Percentiles rank a stretch among this genome's conserved stretches.
Evolutionary conservation across 1,140 invertebrate genomes (phyloP).

Genomic region (Papilio dardanus): DNA sequence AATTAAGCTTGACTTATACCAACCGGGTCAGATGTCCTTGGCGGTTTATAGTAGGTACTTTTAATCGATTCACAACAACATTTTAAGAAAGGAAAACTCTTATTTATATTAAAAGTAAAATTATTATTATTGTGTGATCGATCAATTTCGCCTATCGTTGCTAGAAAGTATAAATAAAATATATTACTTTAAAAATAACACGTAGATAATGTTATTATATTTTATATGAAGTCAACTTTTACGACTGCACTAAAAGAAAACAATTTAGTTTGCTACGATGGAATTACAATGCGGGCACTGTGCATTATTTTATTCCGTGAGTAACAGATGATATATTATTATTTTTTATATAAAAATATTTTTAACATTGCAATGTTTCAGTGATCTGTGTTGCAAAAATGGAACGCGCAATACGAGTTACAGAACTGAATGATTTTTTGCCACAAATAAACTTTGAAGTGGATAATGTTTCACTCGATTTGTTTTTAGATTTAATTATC

Average conservation of each 20-base stretch:
- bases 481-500: conserved; percentile 43
- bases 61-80: too few species aligned
- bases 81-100: too few species aligned
- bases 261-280: conserved; percentile 4
- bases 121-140: too few species aligned
- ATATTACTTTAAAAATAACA: conserved; percentile 16
- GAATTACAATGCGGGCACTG: conserved; percentile 36
- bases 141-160: not conserved
- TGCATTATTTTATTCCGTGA: conserved; percentile 40
- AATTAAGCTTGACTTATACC: too few species aligned
- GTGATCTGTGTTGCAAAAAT: conserved; percentile 15
- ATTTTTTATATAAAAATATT: not conserved
- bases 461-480: conserved; percentile 38
- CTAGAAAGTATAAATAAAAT: not conserved
- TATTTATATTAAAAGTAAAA: too few species aligned
- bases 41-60: too few species aligned
- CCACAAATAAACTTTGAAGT: not conserved
- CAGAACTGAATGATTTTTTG: not conserved
- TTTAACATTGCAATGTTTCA: not conserved
- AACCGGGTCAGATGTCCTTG: too few species aligned
- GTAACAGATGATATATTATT: conserved; percentile 11
- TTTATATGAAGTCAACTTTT: conserved; percentile 10
- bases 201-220: conserved; percentile 26
- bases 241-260: conserved; percentile 25
- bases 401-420: conserved; percentile 16